Conservation (phyloP, 2,888 invertebrate genomes). For the Bimastos eiseni region DNA sequence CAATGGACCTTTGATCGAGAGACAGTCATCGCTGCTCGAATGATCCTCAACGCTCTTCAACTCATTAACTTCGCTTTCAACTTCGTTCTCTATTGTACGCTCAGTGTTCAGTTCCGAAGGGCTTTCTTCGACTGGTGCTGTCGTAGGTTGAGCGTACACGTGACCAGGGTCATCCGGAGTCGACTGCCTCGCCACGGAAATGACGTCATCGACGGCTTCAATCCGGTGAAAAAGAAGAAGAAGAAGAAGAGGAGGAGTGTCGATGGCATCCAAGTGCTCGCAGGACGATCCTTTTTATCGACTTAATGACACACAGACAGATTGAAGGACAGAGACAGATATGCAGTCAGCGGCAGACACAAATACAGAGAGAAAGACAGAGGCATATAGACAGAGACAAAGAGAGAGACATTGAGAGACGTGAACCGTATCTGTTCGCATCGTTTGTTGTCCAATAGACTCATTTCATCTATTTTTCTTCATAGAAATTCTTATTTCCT, state of each 20-base stretch:
- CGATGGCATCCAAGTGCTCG: not conserved
- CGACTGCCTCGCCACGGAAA: not conserved
- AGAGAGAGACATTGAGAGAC: no score
- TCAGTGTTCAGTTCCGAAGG: slow-evolving; percentile 41
- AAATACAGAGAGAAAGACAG: not conserved
- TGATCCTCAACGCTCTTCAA: slow-evolving; percentile 38
- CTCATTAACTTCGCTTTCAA: slow-evolving; percentile 47
- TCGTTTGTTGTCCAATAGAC: no score
- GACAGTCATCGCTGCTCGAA: slow-evolving; percentile 32
- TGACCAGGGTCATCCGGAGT: slow-evolving; percentile 5
- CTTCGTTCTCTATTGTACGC: slow-evolving; percentile 45
- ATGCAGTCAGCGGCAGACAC: not conserved
- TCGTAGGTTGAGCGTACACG: not conserved
- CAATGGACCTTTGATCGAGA: slow-evolving; percentile 31
- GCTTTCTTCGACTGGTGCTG: slow-evolving; percentile 32
- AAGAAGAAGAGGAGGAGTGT: not conserved
- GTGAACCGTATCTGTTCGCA: no score
- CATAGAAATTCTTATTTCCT: no score
- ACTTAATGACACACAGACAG: not conserved
- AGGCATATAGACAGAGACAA: no score
- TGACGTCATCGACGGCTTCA: not conserved
- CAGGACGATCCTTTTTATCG: not conserved
- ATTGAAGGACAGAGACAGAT: not conserved
- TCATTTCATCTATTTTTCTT: no score
- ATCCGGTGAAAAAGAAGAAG: not conserved